Percentiles rank a stretch among this genome's conserved stretches.
phyloP scores from a whole-genome alignment of 2,797 vertebrate genomes.

The Protosalanx chinensis region DNA sequence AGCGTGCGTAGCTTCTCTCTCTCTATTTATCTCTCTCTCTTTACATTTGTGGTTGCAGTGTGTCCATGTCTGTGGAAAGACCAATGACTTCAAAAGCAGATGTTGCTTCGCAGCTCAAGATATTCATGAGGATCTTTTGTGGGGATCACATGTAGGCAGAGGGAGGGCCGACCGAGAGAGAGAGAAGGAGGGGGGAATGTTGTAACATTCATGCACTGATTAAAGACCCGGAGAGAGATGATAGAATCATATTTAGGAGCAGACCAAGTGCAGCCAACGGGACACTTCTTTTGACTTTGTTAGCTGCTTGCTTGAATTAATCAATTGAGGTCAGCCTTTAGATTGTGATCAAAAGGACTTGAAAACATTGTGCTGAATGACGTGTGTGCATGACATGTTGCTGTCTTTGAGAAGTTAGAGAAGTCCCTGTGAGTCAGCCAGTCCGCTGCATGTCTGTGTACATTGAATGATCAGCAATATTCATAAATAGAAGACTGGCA shows the following conservation, averaged over 20 bases:
- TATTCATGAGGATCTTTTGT: constrained; percentile 60
- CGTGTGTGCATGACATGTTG: constrained; percentile 26
- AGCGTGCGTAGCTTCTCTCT: neutral
- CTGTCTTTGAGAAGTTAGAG: constrained; percentile 35
- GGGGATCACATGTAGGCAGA: constrained; percentile 30
- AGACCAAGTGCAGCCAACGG: neutral
- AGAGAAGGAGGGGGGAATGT: constrained; percentile 18
- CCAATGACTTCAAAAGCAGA: constrained; percentile 59
- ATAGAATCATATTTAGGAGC: constrained; percentile 28
- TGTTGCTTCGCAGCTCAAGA: constrained; percentile 50
- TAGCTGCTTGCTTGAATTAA: constrained; percentile 36
- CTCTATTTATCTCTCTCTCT: constrained; percentile 38
- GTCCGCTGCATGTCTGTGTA: constrained; percentile 36
- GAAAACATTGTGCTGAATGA: constrained; percentile 41
- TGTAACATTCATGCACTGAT: constrained; percentile 49
- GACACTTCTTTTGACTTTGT: constrained; percentile 19
- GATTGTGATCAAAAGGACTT: constrained; percentile 26
- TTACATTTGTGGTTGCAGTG: constrained; percentile 19
- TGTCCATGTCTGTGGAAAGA: constrained; percentile 40
- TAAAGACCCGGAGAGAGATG: constrained; percentile 33
- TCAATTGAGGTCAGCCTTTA: constrained; percentile 38
- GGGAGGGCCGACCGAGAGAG: constrained; percentile 8
- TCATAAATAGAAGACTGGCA: constrained; percentile 37
- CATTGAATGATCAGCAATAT: constrained; percentile 34
- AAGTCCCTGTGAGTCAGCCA: constrained; percentile 38